Percentiles rank a stretch among this genome's conserved stretches.
These are phyloP conservation scores for Setipinna tenuifilis DNA, from an alignment of 2,797 vertebrate species.

Conservation along the genomic window DNA sequence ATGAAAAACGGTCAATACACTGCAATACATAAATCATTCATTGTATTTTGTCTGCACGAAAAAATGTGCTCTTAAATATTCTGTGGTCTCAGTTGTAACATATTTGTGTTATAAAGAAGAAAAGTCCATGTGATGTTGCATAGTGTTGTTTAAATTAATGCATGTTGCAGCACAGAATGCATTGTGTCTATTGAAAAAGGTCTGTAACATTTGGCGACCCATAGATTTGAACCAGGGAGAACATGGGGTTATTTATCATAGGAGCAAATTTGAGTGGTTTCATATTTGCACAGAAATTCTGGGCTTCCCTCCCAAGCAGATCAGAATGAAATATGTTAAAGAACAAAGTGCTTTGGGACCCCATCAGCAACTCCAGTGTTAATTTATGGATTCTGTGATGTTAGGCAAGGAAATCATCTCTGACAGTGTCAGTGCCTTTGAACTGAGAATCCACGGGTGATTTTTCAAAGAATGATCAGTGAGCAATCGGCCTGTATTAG, in stretches of 20 bases:
- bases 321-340: neutral
- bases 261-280: neutral
- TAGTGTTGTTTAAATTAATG: neutral
- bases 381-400: constrained; percentile 53
- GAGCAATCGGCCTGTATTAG: constrained; percentile 70
- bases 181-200: neutral
- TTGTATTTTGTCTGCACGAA: no score
- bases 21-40: no score
- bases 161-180: neutral
- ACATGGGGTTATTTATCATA: neutral
- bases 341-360: constrained; percentile 26
- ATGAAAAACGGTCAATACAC: no score
- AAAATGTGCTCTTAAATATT: no score
- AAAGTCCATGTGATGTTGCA: neutral
- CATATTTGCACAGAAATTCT: neutral
- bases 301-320: constrained; percentile 3
- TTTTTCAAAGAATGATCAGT: constrained; percentile 70
- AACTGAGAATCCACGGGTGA: constrained; percentile 56
- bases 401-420: constrained; percentile 62
- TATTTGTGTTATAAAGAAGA: neutral
- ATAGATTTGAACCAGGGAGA: neutral
- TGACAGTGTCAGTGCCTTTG: constrained; percentile 67
- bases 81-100: neutral
- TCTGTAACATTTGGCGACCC: neutral
- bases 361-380: constrained; percentile 42